phyloP scores from a whole-genome alignment of 23 tunicate species.

The Styela plicata region DNA sequence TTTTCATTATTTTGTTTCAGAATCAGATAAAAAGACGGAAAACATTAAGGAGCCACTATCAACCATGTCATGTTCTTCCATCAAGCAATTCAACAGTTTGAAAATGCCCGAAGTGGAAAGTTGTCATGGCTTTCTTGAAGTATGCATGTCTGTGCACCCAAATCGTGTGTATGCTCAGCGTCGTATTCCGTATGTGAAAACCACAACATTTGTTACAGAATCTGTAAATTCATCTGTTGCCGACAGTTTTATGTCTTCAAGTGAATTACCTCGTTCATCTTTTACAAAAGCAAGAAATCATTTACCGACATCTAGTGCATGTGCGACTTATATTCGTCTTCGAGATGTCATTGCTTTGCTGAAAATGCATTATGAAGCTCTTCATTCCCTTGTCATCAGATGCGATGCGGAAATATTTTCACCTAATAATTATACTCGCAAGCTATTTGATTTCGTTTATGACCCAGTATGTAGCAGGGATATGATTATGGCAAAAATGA shows the following conservation, averaged over 20 bases:
- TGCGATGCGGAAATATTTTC: conserved; percentile 20
- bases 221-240: neutral
- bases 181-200: conserved; percentile 21
- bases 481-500: conserved; percentile 14
- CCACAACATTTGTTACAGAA: neutral
- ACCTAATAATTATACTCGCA: neutral
- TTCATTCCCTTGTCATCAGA: neutral
- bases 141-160: conserved; percentile 2
- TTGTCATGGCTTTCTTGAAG: conserved; percentile 40
- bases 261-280: neutral
- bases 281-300: neutral
- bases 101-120: conserved; percentile 14
- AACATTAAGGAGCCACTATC: too few species aligned
- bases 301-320: neutral
- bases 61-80: too few species aligned
- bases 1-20: too few species aligned
- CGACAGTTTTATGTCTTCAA: neutral
- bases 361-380: neutral
- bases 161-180: conserved; percentile 4
- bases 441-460: conserved; percentile 8
- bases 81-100: too few species aligned
- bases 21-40: too few species aligned
- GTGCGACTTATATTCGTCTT: conserved; percentile 10
- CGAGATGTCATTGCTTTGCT: conserved; percentile 29
- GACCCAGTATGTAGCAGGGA: conserved; percentile 18